These are phyloP conservation scores for Dinomys branickii DNA, from an alignment of 2,113 vertebrate genomes.

Conservation along the genomic window DNA sequence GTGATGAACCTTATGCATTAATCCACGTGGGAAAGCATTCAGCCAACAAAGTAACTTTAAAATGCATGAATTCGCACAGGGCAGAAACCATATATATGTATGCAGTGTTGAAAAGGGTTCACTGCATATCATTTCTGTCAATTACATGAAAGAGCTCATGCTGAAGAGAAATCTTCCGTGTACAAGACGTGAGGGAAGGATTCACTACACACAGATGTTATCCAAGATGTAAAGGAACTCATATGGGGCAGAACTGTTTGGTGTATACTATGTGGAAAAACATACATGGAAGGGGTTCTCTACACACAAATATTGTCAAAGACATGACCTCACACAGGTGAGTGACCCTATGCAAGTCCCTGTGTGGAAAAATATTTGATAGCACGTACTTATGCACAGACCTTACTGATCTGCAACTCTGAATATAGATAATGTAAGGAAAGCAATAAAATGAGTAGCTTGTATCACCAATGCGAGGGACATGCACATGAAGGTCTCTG, in stretches of 20 bases:
- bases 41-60: neutral
- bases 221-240: neutral
- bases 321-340: neutral
- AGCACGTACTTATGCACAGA: neutral
- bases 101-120: neutral
- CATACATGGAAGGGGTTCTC: too few species aligned
- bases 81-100: neutral
- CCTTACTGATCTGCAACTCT: neutral
- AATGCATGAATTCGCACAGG: neutral
- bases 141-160: neutral
- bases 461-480: too few species aligned
- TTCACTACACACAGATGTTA: neutral
- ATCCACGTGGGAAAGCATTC: too few species aligned
- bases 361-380: neutral
- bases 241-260: neutral
- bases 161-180: neutral
- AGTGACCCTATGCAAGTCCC: neutral
- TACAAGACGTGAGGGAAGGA: neutral
- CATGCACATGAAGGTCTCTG: too few species aligned
- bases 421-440: neutral
- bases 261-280: neutral
- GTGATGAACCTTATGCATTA: too few species aligned
- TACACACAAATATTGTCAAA: neutral
- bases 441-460: too few species aligned
- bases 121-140: neutral